A percentile compares a stretch with the other conserved stretches of the same genome.
These are phyloP conservation scores for Callocephalon fimbriatum DNA, from an alignment of 2,113 vertebrate genomes.

Conservation along the genomic window DNA sequence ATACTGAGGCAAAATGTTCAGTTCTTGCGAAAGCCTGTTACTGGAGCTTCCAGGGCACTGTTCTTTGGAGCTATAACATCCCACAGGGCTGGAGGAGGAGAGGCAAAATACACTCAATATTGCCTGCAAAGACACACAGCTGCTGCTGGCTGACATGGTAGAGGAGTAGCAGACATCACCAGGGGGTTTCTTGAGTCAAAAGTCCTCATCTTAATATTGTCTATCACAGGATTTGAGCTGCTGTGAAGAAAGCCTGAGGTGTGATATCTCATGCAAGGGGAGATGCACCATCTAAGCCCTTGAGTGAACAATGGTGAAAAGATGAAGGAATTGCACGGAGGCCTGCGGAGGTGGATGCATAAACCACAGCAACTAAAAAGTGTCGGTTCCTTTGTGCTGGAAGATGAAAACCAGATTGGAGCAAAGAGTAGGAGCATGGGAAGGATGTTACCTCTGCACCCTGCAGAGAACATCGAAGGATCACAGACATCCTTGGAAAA, in stretches of 20 bases:
- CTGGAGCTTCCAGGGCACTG: not conserved
- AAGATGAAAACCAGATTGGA: not conserved
- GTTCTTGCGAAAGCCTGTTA: not conserved
- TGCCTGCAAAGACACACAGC: not conserved
- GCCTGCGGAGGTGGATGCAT: not conserved
- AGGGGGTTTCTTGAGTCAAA: not conserved
- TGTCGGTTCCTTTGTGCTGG: not conserved
- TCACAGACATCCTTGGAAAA: not conserved
- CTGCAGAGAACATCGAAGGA: not conserved
- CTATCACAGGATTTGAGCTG: not conserved
- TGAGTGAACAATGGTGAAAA: rapidly evolving
- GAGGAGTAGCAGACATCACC: not conserved
- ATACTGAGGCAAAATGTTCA: rapidly evolving
- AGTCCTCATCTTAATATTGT: not conserved
- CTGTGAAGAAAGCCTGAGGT: not conserved
- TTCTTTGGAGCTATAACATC: not conserved
- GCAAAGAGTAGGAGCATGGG: not conserved
- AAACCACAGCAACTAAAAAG: not conserved
- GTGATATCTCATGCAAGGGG: not conserved
- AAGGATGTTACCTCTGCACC: not conserved
- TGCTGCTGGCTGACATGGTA: not conserved
- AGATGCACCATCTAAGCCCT: not conserved
- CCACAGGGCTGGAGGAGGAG: rapidly evolving
- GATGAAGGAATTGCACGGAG: not conserved
- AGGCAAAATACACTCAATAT: not conserved